These are phyloP conservation scores for Acyrthosiphon pisum DNA, from an alignment of 1,140 invertebrate genomes.

Conservation along the genomic window DNA sequence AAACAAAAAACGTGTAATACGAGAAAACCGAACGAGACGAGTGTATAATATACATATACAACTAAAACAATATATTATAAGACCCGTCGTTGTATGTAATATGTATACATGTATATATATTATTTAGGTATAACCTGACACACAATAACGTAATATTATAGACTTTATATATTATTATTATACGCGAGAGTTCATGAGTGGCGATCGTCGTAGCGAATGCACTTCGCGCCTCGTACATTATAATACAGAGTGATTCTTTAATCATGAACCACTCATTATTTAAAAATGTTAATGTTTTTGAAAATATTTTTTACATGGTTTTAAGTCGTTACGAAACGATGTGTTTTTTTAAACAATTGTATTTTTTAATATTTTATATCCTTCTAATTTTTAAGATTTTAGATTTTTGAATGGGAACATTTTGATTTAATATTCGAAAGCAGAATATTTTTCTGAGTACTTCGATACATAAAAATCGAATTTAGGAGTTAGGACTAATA, in stretches of 20 bases:
- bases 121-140: neutral
- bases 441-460: too few species aligned
- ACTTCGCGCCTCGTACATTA: neutral
- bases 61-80: conserved; percentile 2
- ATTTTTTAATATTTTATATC: too few species aligned
- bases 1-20: neutral
- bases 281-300: too few species aligned
- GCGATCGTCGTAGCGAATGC: neutral
- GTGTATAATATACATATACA: neutral
- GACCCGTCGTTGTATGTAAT: neutral
- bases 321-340: too few species aligned
- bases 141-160: neutral
- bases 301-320: too few species aligned
- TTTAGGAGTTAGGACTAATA: too few species aligned
- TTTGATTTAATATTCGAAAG: too few species aligned
- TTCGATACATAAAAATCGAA: too few species aligned
- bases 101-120: neutral
- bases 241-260: neutral
- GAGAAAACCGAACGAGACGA: neutral
- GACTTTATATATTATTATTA: neutral
- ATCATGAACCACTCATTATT: too few species aligned
- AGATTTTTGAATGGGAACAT: too few species aligned
- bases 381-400: too few species aligned
- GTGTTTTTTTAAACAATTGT: too few species aligned
- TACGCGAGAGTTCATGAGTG: neutral